These are phyloP conservation scores for Myotis daubentonii DNA, from an alignment of 2,797 vertebrate species.

Conservation along the genomic window DNA sequence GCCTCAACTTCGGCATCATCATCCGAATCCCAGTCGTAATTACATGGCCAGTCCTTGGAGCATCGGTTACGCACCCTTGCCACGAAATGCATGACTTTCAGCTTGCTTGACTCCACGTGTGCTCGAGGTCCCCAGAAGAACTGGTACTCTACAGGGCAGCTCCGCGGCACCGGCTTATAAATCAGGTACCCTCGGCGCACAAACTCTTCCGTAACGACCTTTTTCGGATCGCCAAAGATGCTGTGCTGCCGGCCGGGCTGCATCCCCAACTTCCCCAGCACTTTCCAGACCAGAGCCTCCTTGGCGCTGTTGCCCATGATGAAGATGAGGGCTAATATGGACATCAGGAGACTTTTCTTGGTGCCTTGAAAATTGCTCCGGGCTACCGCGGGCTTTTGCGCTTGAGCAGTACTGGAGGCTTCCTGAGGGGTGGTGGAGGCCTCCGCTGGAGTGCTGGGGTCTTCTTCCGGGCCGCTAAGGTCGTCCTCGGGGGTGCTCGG, in stretches of 20 bases:
- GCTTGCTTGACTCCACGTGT: constrained; percentile 77
- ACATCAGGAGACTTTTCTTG: constrained; percentile 78
- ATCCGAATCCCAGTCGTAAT: constrained; percentile 77
- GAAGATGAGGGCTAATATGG: constrained; percentile 77
- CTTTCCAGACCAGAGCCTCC: constrained; percentile 77
- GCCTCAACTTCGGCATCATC: constrained; percentile 78
- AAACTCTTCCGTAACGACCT: constrained; percentile 77
- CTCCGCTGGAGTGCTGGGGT: constrained; percentile 53
- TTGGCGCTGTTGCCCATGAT: constrained; percentile 78
- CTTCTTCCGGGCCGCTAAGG: constrained; percentile 56
- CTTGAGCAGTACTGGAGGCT: constrained; percentile 51
- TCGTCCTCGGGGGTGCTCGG: constrained; percentile 51
- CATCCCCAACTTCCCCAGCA: constrained; percentile 78
- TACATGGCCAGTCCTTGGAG: constrained; percentile 76
- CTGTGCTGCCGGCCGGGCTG: constrained; percentile 76
- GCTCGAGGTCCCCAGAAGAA: constrained; percentile 78
- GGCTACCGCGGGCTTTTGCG: constrained; percentile 55
- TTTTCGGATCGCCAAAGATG: constrained; percentile 76
- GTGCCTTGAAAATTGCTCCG: constrained; percentile 76
- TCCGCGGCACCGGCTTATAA: constrained; percentile 73
- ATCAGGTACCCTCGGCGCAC: constrained; percentile 76
- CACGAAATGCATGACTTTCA: constrained; percentile 80
- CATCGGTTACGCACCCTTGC: constrained; percentile 76
- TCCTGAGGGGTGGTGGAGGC: constrained; percentile 48
- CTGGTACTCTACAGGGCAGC: constrained; percentile 71